Evolutionary conservation across 2,113 vertebrate genomes (phyloP).

Genomic region (Butorides virescens): DNA sequence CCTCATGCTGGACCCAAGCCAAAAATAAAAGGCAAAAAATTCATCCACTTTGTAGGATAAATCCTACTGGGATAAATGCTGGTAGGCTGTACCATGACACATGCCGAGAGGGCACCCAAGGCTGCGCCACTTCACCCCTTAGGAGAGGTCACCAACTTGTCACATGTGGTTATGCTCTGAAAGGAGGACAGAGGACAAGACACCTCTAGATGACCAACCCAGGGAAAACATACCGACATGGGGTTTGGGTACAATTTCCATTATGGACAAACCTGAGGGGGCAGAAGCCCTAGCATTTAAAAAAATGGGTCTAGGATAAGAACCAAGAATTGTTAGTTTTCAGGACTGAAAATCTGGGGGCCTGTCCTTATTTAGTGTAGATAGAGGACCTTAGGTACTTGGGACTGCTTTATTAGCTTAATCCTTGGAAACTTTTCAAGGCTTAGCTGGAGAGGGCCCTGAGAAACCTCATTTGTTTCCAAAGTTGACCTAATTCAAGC

Average conservation of each 20-base stretch:
- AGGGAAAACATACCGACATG: not conserved
- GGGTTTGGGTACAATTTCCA: not conserved
- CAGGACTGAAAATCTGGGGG: not conserved
- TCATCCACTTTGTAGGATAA: not conserved
- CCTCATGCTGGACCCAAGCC: not conserved
- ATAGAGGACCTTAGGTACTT: not conserved
- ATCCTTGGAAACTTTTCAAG: not conserved
- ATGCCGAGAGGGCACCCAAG: not conserved
- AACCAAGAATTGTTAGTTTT: not conserved
- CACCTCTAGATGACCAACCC: not conserved
- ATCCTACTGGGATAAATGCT: not conserved
- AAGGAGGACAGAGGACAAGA: not conserved
- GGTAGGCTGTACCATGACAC: not conserved
- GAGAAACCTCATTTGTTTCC: not conserved
- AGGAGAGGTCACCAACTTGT: not conserved
- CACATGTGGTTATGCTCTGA: rapidly evolving
- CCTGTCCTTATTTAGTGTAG: not conserved
- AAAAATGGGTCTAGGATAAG: not conserved
- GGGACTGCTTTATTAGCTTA: not conserved
- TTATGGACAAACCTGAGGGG: not conserved
- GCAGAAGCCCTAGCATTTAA: not conserved
- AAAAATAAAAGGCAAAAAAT: not conserved
- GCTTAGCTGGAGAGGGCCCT: not conserved
- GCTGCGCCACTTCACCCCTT: rapidly evolving
- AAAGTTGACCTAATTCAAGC: not conserved